Percentiles rank a stretch among this genome's conserved stretches.
Evolutionary conservation across 2,113 vertebrate genomes (phyloP).

Genomic region (Campylorhamphus procurvoides): DNA sequence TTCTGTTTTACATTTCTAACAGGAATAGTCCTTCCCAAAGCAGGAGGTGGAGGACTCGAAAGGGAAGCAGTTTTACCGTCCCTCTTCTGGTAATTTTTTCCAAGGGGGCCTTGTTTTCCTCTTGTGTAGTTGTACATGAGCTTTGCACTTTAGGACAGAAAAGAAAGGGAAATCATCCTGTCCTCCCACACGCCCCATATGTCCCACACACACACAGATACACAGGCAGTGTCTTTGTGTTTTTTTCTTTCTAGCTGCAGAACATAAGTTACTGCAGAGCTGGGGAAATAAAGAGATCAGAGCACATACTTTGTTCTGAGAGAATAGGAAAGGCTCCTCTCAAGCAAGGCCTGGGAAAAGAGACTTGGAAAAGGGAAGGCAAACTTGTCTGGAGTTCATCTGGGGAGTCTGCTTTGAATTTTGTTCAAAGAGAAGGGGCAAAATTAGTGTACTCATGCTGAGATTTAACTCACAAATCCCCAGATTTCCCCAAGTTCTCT

Average conservation of each 20-base stretch:
- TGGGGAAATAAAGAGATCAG: background rate
- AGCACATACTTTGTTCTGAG: background rate
- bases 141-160: background rate
- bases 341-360: background rate
- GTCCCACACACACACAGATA: background rate
- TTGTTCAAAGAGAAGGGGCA: background rate
- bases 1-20: background rate
- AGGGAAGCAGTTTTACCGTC: background rate
- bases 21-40: background rate
- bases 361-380: background rate
- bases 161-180: background rate
- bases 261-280: background rate
- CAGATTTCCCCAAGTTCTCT: background rate
- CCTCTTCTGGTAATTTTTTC: background rate
- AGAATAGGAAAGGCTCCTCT: background rate
- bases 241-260: background rate
- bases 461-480: background rate
- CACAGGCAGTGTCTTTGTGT: accelerated
- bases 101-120: background rate
- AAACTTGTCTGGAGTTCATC: background rate
- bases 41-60: background rate
- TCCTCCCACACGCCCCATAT: accelerated
- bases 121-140: background rate
- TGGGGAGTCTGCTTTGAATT: background rate
- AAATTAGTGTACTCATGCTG: background rate